These are phyloP conservation scores for Scaptomyza reducta DNA, from an alignment of 2,888 invertebrate species.

Conservation along the genomic window DNA sequence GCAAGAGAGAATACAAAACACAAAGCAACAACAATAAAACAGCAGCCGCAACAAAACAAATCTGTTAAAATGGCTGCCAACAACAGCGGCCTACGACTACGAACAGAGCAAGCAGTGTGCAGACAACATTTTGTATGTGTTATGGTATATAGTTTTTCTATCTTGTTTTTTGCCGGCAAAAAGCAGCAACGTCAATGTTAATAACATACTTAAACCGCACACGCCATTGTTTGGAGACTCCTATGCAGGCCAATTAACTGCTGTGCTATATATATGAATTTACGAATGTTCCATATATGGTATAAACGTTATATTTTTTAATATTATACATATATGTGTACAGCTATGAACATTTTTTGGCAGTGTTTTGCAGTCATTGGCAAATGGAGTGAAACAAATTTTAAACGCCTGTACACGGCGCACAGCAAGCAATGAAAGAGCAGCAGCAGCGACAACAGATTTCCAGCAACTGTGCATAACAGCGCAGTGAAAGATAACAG, in stretches of 20 bases:
- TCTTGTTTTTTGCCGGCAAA: constrained; percentile 36
- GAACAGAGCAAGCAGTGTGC: constrained; percentile 29
- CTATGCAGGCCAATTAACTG: no score
- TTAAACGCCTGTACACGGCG: constrained; percentile 63
- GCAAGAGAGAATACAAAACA: constrained; percentile 10
- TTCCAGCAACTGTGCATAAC: constrained; percentile 16
- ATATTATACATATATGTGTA: no score
- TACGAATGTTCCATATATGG: no score
- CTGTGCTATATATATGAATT: no score
- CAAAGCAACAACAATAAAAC: constrained; percentile 1
- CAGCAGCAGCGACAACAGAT: constrained; percentile 11
- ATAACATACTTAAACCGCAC: constrained; percentile 59
- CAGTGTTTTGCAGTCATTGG: constrained; percentile 24
- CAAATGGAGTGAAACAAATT: constrained; percentile 61
- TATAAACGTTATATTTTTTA: no score
- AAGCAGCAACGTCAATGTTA: constrained; percentile 55
- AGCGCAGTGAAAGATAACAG: constrained; percentile 38
- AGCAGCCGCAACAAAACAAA: constrained; percentile 9
- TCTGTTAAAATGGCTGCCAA: constrained; percentile 50
- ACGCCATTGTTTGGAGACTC: constrained; percentile 23
- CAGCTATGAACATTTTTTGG: no score
- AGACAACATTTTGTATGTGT: neutral
- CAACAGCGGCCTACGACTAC: constrained; percentile 48
- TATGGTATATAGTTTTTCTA: constrained; percentile 1
- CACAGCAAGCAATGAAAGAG: constrained; percentile 39